Base-by-base conservation (phyloP, 1,140 invertebrate genomes). In the Ruditapes philippinarum region DNA sequence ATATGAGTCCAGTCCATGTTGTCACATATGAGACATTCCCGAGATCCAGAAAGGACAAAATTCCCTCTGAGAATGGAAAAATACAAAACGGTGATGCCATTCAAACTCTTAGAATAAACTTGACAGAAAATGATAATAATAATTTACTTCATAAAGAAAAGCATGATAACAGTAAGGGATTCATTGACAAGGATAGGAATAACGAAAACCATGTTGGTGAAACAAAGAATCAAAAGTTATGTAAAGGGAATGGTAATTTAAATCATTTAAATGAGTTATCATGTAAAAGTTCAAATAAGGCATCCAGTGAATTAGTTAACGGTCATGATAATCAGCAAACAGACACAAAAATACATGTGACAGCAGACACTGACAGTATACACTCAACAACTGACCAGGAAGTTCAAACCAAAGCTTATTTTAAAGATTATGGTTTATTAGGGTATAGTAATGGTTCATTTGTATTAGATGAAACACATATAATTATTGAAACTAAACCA, bases 11-110 rank as follows among this genome's bases (percentile, higher is more conserved):
- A 45, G 28, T 88, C 0, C 74, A 78, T 79, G 85, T 88, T 9
- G 45, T 80, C 11, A 88, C 62, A 1, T 88, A 88, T 28, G 85
- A 88, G 40, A 65, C 85, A 33, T 88, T 88, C 38, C 85, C 85
- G 14, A 49, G 42, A 45, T 38, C 31, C 17, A 76, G 25, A 86
- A 31, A 45, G 25, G 31, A 70, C 17, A 38, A 2, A 3, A 0
- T 38, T 3, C 28, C 28, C 3, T 19, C 74, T 7, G 74, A 51
- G 31, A 78, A 78, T 78, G 74, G 74, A 9, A 78, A 36, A 36
- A 78, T 51, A 19, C 45, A 78, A 36, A 78, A 78, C 54, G 74
- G 45, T 31, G 45, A 19, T 51, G 17, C 36, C 25, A 7, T 14
- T 1, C 42, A 78, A n/a, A 2, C 12, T 33, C 33, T 19, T 54